Evolutionary conservation across 2,888 invertebrate species (phyloP), one percentile per base, ranked within the genome.

Genomic region (Cistogaster globosa): DNA sequence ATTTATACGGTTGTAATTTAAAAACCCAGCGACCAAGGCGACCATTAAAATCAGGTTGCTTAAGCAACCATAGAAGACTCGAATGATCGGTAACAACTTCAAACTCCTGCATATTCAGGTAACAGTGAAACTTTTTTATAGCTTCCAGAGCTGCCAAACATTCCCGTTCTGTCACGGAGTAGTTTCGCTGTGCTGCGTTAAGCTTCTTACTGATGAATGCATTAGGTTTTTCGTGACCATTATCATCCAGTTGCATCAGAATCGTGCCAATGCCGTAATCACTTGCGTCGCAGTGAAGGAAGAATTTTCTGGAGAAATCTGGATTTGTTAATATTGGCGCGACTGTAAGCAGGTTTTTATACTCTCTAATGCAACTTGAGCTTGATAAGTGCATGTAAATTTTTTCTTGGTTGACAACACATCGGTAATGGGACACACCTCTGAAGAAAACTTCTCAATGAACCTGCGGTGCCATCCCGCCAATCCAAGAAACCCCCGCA

Each of bases 331-430:
- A 20, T 11, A 74, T 53, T 0, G 62, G 62, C 0, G 74, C 26
- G 1, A 53, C 16, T 0, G 74, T 74, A 16, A 74, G 42, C 0
- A 51, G 36, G 6, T 9, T 2, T 38, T 74, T n/a, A 60, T 51
- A 9, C 18, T 20, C 9, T 63, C 22, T 53, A 74, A 74, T 2
- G 74, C 45, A 4, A 0, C 1, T 1, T 63, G 32, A 6, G 62
- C 42, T 14, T 63, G 42, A 8, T 4, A 7, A 1, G 26, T 72
- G 48, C 58, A 72, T 9, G 0, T 20, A 22, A 42, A 42, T 38
- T 57, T 62, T 3, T 84, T 22, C 57, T 87, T 87, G 4, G 79
- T 76, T 0, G 87, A 82, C 32, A 26, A 26, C 26, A 26, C 26
- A 26, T 26, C 26, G 26, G 26, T 4, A 26, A 26, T 26, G 26